phyloP scores from a whole-genome alignment of 2,797 vertebrate species.

The Melanotaenia nigrans region DNA sequence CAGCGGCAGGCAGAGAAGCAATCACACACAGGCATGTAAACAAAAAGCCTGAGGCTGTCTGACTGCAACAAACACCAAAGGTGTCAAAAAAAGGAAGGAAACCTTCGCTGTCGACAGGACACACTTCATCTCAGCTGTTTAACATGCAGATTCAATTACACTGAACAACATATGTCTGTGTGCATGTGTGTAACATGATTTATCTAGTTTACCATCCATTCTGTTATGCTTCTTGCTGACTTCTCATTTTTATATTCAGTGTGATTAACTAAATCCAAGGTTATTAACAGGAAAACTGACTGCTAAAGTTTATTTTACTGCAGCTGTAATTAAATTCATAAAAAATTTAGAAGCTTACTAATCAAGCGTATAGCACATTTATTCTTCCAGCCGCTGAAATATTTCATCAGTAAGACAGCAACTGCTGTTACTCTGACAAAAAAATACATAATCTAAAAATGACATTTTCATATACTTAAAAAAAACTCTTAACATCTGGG shows the following conservation, averaged over 20 bases:
- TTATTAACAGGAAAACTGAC: no score
- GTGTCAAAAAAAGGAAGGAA: constrained; percentile 30
- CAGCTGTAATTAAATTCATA: constrained; percentile 9
- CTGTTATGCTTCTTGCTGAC: no score
- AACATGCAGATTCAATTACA: constrained; percentile 22
- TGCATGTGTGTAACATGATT: constrained; percentile 25
- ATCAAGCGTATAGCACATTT: constrained; percentile 2
- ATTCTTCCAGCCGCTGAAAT: no score
- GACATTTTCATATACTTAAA: no score
- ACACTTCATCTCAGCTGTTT: constrained; percentile 21
- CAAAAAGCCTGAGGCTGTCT: constrained; percentile 18
- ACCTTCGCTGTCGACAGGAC: background rate
- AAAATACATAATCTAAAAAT: no score
- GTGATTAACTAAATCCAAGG: no score
- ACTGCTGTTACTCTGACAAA: no score
- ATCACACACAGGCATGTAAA: constrained; percentile 22
- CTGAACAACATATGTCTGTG: constrained; percentile 7
- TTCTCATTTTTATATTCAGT: no score
- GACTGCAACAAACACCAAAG: constrained; percentile 25
- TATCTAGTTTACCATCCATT: background rate
- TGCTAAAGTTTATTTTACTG: constrained; percentile 10
- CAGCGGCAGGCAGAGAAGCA: constrained; percentile 1
- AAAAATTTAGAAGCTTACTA: constrained; percentile 35
- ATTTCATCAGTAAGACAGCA: no score
- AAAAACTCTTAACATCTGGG: no score